phyloP scores from a whole-genome alignment of 2,797 vertebrate genomes.

The Alosa sapidissima region DNA sequence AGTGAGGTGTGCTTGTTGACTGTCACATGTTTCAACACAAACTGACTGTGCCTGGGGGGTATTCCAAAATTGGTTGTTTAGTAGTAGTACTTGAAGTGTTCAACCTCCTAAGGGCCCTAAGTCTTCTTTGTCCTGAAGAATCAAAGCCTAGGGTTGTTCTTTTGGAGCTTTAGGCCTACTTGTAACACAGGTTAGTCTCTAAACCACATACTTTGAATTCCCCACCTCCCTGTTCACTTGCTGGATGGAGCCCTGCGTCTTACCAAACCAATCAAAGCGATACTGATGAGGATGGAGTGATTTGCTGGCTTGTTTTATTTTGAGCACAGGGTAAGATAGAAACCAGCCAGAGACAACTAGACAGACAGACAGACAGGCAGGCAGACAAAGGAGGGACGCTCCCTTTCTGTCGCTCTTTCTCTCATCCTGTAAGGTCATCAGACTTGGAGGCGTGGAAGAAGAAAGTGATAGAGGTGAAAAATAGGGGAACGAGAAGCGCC shows the following conservation, averaged over 20 bases:
- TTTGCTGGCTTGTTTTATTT: neutral
- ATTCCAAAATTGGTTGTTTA: too few species aligned
- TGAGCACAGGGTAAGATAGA: constrained; percentile 18
- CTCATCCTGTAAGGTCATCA: constrained; percentile 32
- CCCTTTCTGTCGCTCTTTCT: neutral
- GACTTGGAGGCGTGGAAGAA: constrained; percentile 24
- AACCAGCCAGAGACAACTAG: neutral
- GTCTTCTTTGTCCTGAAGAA: too few species aligned
- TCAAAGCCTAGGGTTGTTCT: too few species aligned
- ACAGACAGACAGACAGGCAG: neutral
- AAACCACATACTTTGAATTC: too few species aligned
- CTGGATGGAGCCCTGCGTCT: neutral
- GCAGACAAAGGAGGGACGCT: constrained; percentile 18
- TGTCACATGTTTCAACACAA: neutral
- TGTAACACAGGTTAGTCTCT: too few species aligned
- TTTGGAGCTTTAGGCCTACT: too few species aligned
- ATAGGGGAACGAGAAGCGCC: constrained; percentile 53
- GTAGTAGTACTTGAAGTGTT: too few species aligned
- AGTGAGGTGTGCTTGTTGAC: neutral
- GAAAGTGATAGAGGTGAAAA: constrained; percentile 46
- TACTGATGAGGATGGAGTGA: neutral
- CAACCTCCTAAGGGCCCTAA: too few species aligned
- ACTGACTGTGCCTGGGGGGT: neutral
- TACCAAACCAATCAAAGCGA: neutral
- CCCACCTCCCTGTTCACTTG: neutral